Evolutionary conservation across 2,888 invertebrate species (phyloP), one percentile per base, ranked within the genome.

Genomic region (Ptilodon capucinus): DNA sequence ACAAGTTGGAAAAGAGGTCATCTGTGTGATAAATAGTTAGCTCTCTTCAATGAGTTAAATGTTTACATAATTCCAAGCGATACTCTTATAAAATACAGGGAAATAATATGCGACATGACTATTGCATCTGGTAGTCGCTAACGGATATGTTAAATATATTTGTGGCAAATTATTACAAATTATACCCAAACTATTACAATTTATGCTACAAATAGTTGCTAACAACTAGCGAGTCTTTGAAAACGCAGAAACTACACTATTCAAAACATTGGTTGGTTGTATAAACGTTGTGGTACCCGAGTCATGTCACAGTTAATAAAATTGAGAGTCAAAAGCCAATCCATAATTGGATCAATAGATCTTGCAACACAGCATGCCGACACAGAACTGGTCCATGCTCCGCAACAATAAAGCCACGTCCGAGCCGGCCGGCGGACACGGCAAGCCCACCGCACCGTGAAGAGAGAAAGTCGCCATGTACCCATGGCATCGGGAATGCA

Each of bases 1-100:
- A 81, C 77, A 76, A 76, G 74, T 77, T 67, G 63, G 69, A 71
- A 74, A 79, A 70, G 74, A 80, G 83, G 81, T 81, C 84, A 76
- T 74, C 64, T 64, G 65, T 63, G 71, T 75, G 74, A 75, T 79
- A 74, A 83, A 85, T 82, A 79, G 76, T 79, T 76, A 81, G 71
- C 72, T 68, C 68, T 65, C 69, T 72, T 78, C 83, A 84, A 85
- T 81, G 75, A 75, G 65, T 68, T 67, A 57, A 57, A 60, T 45
- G 70, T 64, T 67, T 64, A 60, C 64, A 64, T 68, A 60, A 70
- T 71, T 64, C 72, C 68, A 21, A 21, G 21, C 4, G 0, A 4
- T 21, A n/a, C 13, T 30, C 4, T 9, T 30, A n/a, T n/a, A n/a
- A n/a, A n/a, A n/a, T n/a, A n/a, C n/a, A n/a, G n/a, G n/a, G n/a